Evolutionary conservation across 2,797 vertebrate species (phyloP), one percentile per base, ranked within the genome.

Genomic region (Gymnothorax javanicus): DNA sequence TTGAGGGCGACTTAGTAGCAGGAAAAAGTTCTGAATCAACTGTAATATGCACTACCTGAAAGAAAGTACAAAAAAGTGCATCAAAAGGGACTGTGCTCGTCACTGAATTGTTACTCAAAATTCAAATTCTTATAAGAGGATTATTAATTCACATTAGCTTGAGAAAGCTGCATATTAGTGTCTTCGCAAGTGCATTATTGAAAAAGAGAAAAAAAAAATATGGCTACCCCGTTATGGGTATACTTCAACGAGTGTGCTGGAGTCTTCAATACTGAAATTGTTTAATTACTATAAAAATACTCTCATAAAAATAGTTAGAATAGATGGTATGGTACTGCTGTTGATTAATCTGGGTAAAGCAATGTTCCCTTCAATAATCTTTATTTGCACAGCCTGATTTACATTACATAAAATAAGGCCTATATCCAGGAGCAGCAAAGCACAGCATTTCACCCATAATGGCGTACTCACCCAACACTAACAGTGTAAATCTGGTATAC

Each of bases 401-500:
- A 79, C 15, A 54, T 54, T 54, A 7, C 52, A 54, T 79, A 17
- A 54, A 79, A 79, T 50, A 79, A 56, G 75, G 75, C 15, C 13
- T 3, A 7, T 1, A 17, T 54, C 75, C 75, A 79, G 17, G 50
- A 20, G 57, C 73, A 83, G 64, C 71, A 59, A 50, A 87, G 82
- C 69, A 43, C 77, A 82, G 82, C 81, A 86, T 69, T 58, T 69
- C 86, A 86, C 52, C 25, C 50, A 50, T 69, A 86, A 86, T 79
- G 25, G 64, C 81, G 27, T 83, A n/a, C 60, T 82, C 86, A 56
- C n/a, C 54, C 52, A 83, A 67, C 69, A 62, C 85, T 87, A 58
- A 73, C 86, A 71, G 86, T n/a, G 86, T 87, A 57, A 87, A 54
- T 83, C 81, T 83, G 64, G 43, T 23, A 33, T 81, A 83, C 64